phyloP scores from a whole-genome alignment of 2,113 vertebrate genomes.

The Daphoenositta chrysoptera region DNA sequence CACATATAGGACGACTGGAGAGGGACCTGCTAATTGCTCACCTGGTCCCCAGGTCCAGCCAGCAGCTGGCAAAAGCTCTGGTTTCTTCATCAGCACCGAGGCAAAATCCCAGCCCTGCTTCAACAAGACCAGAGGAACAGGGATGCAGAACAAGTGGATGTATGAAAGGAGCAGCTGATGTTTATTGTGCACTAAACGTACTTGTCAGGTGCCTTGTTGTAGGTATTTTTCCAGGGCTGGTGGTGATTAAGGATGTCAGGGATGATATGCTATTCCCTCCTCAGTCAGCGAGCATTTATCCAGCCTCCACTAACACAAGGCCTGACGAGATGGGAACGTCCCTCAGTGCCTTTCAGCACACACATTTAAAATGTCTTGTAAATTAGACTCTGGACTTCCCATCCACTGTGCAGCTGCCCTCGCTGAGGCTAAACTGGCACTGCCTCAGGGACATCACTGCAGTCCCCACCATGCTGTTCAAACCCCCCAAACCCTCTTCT shows the following conservation, averaged over 20 bases:
- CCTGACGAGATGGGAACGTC: background rate
- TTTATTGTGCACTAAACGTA: background rate
- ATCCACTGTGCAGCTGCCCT: background rate
- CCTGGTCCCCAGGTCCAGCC: background rate
- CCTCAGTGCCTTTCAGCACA: constrained; percentile 22
- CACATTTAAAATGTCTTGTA: background rate
- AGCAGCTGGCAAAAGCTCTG: background rate
- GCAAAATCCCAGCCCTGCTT: background rate
- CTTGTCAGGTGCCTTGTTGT: background rate
- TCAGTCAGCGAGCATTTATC: background rate
- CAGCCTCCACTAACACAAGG: background rate
- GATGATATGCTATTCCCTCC: background rate
- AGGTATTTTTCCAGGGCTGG: background rate
- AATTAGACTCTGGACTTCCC: background rate
- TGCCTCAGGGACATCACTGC: accelerated
- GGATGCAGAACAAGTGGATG: background rate
- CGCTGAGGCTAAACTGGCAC: background rate
- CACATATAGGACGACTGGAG: background rate
- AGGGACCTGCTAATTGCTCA: background rate
- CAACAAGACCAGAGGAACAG: background rate
- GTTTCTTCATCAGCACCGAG: background rate
- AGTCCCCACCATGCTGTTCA: background rate
- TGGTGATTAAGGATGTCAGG: background rate
- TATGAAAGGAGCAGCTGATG: background rate
- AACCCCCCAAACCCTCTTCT: background rate